Evolutionary conservation across 2,888 invertebrate genomes (phyloP).

Genomic region (Chymomyza caudatula): DNA sequence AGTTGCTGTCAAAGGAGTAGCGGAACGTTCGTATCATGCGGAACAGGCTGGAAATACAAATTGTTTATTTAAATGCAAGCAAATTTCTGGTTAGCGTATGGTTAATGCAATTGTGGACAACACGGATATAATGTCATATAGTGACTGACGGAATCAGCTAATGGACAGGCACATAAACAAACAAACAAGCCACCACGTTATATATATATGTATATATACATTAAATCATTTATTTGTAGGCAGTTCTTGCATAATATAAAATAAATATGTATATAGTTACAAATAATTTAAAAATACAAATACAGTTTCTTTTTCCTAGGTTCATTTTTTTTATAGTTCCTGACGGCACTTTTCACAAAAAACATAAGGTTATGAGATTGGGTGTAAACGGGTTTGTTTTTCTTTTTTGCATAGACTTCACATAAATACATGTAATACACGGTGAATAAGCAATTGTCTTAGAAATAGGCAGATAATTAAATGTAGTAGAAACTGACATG

Average conservation of each 20-base stretch:
- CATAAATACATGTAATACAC: slow-evolving; percentile 8
- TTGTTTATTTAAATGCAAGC: slow-evolving; percentile 24
- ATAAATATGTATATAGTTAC: slow-evolving; percentile 73
- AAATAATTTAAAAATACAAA: slow-evolving; percentile 72
- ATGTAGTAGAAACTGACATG: not conserved
- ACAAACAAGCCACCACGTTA: slow-evolving; percentile 27
- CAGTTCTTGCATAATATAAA: slow-evolving; percentile 73
- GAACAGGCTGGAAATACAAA: slow-evolving; percentile 67
- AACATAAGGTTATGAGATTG: slow-evolving; percentile 11
- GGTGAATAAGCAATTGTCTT: not conserved
- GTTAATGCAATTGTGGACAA: slow-evolving; percentile 28
- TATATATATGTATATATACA: slow-evolving; percentile 52
- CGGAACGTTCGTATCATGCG: slow-evolving; percentile 71
- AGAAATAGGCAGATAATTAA: not conserved
- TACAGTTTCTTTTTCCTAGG: slow-evolving; percentile 68
- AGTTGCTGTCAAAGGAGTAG: slow-evolving; percentile 55
- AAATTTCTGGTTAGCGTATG: slow-evolving; percentile 26
- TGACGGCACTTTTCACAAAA: slow-evolving; percentile 14
- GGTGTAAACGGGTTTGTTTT: not conserved
- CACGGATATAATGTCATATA: not conserved
- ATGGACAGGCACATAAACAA: slow-evolving; percentile 6
- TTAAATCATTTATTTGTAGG: slow-evolving; percentile 73
- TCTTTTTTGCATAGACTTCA: slow-evolving; percentile 9
- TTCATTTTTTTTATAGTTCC: slow-evolving; percentile 20
- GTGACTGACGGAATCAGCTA: not conserved